Evolutionary conservation across 2,888 invertebrate genomes (phyloP).

Genomic region (Campoplex capitator): DNA sequence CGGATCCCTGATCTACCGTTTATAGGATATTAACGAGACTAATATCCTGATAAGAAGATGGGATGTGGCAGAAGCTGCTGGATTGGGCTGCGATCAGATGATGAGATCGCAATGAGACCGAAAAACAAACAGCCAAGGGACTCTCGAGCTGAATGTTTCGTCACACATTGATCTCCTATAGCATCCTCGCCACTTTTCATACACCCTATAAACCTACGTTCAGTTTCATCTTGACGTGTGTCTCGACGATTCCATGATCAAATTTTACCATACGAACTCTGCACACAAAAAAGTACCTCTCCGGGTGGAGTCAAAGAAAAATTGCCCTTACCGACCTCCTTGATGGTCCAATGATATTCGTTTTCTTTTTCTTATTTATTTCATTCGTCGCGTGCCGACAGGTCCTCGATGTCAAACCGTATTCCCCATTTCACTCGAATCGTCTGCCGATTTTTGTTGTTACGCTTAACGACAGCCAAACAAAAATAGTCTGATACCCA

Average conservation of each 20-base stretch:
- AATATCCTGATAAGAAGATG: neutral
- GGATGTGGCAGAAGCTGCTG: no score
- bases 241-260: neutral
- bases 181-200: neutral
- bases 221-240: neutral
- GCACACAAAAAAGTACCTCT: constrained; percentile 17
- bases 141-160: neutral
- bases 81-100: no score
- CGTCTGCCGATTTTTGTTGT: neutral
- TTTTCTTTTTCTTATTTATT: neutral
- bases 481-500: neutral
- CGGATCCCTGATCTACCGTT: neutral
- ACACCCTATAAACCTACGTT: neutral
- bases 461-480: neutral
- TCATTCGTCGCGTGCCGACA: constrained; percentile 39
- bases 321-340: constrained; percentile 7
- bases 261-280: neutral
- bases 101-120: no score
- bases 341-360: constrained; percentile 30
- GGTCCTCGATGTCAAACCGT: constrained; percentile 14
- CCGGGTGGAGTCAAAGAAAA: constrained; percentile 3
- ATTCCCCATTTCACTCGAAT: constrained; percentile 14
- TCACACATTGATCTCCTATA: no score
- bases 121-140: neutral
- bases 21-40: neutral